Evolutionary conservation across 2,113 vertebrate genomes (phyloP), one percentile per base, ranked within the genome.

Genomic region (Salvator merianae): DNA sequence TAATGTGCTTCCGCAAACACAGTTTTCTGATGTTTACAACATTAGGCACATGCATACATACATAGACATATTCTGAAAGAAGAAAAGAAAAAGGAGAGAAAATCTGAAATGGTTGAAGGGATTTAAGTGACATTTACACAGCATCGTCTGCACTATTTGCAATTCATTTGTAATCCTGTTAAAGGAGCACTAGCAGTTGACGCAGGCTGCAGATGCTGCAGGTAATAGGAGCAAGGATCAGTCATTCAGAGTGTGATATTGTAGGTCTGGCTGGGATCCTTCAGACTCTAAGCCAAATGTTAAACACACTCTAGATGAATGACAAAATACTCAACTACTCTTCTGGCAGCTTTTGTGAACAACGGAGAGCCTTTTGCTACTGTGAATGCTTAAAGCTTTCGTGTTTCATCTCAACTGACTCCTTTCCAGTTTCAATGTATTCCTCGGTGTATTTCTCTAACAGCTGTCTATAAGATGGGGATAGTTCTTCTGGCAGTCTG

Each of bases 61-160:
- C n/a, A 70, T 38, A 77, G 18, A 38, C 26, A 74, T 14, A 47
- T 28, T 24, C 20, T 59, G 16, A 59, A 28, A 82, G 43, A 73
- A 14, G 70, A 43, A 30, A 34, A 16, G 36, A 32, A 40, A 30
- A 7, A 65, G 38, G n/a, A 73, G 72, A 86, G 80, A 85, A 73
- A 77, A 78, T 28, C 77, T 6, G 77, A 88, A 89, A 88, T 22
- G 88, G 66, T 91, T 92, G 87, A 88, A 90, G 90, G 59, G 86
- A 76, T 90, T 93, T 88, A 94, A 93, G 79, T 91, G 90, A 93
- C 89, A 91, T 93, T 92, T 88, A 85, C 69, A 87, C 38, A 80
- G 88, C n/a, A n/a, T 91, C 89, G 76, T 86, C 89, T 84, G 87
- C 89, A 85, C 83, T 89, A 90, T 89, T 87, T 93, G 87, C 84